Conservation (phyloP, 23 tunicate genomes). For the Styela plicata region DNA sequence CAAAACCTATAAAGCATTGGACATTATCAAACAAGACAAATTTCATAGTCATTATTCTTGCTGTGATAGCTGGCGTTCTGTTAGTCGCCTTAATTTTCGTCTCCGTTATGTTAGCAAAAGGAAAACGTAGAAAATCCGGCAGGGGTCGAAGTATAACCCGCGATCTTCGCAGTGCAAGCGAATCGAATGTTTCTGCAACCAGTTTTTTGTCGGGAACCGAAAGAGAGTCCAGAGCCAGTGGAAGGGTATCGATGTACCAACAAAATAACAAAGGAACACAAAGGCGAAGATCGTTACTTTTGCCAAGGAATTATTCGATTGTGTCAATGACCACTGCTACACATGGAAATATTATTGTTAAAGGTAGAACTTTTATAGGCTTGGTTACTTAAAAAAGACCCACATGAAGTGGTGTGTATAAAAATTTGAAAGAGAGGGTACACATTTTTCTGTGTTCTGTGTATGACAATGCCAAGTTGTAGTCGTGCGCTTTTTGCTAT, state of each 20-base stretch:
- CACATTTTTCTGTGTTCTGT: no score
- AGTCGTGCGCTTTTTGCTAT: no score
- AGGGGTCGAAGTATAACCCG: background rate
- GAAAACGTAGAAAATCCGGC: background rate
- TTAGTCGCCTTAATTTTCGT: background rate
- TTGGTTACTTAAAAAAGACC: no score
- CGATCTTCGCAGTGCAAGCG: background rate
- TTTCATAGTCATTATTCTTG: background rate
- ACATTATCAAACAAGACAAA: background rate
- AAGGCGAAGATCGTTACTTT: background rate
- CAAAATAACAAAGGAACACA: background rate
- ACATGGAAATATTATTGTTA: background rate
- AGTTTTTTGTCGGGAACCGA: background rate
- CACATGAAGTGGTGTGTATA: no score
- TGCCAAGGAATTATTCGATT: background rate
- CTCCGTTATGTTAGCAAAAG: background rate
- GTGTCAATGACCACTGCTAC: background rate
- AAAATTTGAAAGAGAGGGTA: no score
- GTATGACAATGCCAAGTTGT: no score
- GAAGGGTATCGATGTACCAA: background rate
- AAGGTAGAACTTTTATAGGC: no score
- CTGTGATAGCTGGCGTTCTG: background rate
- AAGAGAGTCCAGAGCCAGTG: background rate
- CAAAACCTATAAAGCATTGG: background rate
- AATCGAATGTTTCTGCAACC: constrained; percentile 1